Percentiles rank a stretch among this genome's conserved stretches.
phyloP scores from a whole-genome alignment of 2,113 vertebrate species.

The Polypterus senegalus region DNA sequence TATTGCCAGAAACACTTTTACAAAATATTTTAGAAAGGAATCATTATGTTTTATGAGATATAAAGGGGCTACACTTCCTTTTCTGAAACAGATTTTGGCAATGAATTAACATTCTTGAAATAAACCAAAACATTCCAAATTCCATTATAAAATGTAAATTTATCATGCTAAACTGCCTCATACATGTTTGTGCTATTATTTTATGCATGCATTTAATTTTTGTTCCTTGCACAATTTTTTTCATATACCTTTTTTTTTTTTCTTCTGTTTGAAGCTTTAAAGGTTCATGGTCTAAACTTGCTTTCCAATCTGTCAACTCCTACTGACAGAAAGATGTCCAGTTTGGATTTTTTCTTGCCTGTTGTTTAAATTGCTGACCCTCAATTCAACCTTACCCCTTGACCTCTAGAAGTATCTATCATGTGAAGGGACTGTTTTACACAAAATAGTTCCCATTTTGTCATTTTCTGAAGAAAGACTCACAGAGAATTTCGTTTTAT shows the following conservation, averaged over 20 bases:
- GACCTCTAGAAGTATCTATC: slow-evolving; percentile 86
- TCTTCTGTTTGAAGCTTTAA: slow-evolving; percentile 60
- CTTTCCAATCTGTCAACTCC: slow-evolving; percentile 52
- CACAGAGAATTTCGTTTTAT: slow-evolving; percentile 67
- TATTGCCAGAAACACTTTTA: slow-evolving; percentile 43
- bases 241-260: slow-evolving; percentile 29
- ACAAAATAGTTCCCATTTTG: slow-evolving; percentile 87
- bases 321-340: slow-evolving; percentile 70
- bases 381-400: slow-evolving; percentile 93
- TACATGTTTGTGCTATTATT: slow-evolving; percentile 55
- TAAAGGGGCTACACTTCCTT: slow-evolving; percentile 99
- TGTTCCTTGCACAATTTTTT: no score
- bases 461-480: slow-evolving; percentile 44
- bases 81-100: slow-evolving; percentile 86
- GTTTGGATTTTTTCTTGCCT: slow-evolving; percentile 76
- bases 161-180: slow-evolving; percentile 47
- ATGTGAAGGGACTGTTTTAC: slow-evolving; percentile 95
- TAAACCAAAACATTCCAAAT: slow-evolving; percentile 81
- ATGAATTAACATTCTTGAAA: slow-evolving; percentile 92
- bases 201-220: slow-evolving; percentile 22
- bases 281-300: slow-evolving; percentile 51
- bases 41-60: slow-evolving; percentile 94
- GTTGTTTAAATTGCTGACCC: slow-evolving; percentile 96
- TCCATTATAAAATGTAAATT: slow-evolving; percentile 67
- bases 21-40: slow-evolving; percentile 71